Evolutionary conservation across 2,113 vertebrate species (phyloP).

Genomic region (Gymnocephalus cernua): DNA sequence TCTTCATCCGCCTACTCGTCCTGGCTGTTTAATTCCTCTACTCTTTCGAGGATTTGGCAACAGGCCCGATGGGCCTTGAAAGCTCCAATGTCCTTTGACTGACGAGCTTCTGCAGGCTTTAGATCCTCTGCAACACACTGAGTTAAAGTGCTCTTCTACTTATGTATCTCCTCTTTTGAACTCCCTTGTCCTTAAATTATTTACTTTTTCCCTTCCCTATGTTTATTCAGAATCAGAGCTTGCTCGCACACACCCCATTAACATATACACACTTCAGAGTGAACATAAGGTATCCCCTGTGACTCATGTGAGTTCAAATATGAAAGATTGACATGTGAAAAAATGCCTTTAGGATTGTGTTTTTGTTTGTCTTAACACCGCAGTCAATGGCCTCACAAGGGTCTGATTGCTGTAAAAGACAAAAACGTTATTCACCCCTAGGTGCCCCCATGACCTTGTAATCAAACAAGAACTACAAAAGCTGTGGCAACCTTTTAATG

Average conservation of each 20-base stretch:
- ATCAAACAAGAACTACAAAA: constrained; percentile 61
- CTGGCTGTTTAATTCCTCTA: constrained; percentile 64
- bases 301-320: constrained; percentile 20
- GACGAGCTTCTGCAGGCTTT: constrained; percentile 42
- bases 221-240: constrained; percentile 42
- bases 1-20: constrained; percentile 60
- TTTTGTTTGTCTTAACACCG: constrained; percentile 69
- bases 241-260: constrained; percentile 7
- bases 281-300: constrained; percentile 18
- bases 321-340: constrained; percentile 9
- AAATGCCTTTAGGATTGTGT: constrained; percentile 18
- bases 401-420: constrained; percentile 60
- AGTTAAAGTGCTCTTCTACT: background rate
- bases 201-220: constrained; percentile 17
- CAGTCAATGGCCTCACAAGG: constrained; percentile 66
- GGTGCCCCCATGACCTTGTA: constrained; percentile 65
- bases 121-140: constrained; percentile 16
- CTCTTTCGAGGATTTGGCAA: constrained; percentile 76
- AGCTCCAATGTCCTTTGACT: constrained; percentile 37
- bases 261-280: constrained; percentile 22
- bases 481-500: constrained; percentile 42
- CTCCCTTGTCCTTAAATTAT: constrained; percentile 18
- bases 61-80: constrained; percentile 39
- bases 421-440: constrained; percentile 60
- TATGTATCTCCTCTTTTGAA: constrained; percentile 13